These are phyloP conservation scores for Ametastegia equiseti DNA, from an alignment of 2,888 invertebrate genomes.

Conservation along the genomic window DNA sequence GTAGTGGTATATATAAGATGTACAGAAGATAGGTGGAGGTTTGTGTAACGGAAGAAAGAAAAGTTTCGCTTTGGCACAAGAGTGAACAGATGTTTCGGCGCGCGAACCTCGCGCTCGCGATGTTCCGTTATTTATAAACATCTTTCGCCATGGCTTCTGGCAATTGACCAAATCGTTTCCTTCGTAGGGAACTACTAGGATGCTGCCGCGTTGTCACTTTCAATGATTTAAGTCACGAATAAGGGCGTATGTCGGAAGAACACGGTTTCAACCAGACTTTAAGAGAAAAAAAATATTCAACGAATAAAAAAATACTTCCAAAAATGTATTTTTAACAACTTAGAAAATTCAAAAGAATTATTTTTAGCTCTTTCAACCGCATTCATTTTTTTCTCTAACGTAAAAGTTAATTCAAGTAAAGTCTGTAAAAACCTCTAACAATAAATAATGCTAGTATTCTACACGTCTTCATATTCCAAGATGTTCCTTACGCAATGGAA, in stretches of 20 bases:
- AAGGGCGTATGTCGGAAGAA: neutral
- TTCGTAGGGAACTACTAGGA: slow-evolving; percentile 7
- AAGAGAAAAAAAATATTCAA: neutral
- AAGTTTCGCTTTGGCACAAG: slow-evolving; percentile 35
- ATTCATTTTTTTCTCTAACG: no score
- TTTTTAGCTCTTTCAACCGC: neutral
- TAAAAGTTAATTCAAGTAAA: no score
- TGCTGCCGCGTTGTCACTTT: slow-evolving; percentile 30
- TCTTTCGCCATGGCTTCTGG: slow-evolving; percentile 44
- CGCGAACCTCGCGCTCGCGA: slow-evolving; percentile 42
- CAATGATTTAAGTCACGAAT: slow-evolving; percentile 5
- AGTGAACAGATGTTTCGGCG: slow-evolving; percentile 42
- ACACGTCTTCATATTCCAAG: no score
- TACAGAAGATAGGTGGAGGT: no score
- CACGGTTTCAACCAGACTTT: neutral
- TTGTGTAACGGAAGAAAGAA: slow-evolving; percentile 28
- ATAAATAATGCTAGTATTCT: no score
- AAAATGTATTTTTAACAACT: neutral
- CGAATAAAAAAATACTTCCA: no score
- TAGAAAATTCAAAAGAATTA: neutral
- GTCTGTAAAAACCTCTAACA: no score
- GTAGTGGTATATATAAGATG: slow-evolving; percentile 9
- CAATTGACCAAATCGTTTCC: slow-evolving; percentile 47
- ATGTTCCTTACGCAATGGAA: neutral
- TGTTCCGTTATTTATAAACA: slow-evolving; percentile 47